Conservation (phyloP, 2,113 vertebrate genomes). For the Furnarius figulus region DNA sequence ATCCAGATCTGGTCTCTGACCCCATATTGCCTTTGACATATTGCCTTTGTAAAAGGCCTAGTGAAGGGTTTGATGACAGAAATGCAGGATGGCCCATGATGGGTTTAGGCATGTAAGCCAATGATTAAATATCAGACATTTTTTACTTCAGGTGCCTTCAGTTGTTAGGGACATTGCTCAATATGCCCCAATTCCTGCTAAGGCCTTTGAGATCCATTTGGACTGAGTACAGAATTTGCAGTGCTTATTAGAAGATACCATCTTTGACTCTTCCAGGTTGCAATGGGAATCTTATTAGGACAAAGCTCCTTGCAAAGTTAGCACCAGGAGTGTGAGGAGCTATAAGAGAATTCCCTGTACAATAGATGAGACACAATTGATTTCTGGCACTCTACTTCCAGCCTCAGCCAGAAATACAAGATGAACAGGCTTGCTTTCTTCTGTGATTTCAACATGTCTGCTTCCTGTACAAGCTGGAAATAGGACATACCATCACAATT, state of each 20-base stretch:
- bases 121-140: neutral
- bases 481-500: constrained; percentile 19
- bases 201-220: neutral
- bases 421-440: constrained; percentile 48
- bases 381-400: constrained; percentile 33
- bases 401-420: constrained; percentile 56
- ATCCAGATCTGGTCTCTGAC: neutral
- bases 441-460: constrained; percentile 40
- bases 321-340: accelerated
- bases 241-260: neutral
- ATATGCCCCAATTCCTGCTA: neutral
- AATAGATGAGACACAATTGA: constrained; percentile 17
- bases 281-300: neutral
- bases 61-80: neutral
- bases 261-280: neutral
- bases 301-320: neutral
- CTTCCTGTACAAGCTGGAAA: constrained; percentile 8
- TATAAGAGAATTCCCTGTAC: neutral
- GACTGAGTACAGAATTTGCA: neutral
- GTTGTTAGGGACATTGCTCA: neutral
- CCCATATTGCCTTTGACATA: neutral
- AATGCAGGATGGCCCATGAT: neutral
- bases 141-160: neutral
- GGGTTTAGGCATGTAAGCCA: neutral
- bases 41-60: neutral